Evolutionary conservation across 1,140 invertebrate species (phyloP).

Genomic region (Drosophila obscura): DNA sequence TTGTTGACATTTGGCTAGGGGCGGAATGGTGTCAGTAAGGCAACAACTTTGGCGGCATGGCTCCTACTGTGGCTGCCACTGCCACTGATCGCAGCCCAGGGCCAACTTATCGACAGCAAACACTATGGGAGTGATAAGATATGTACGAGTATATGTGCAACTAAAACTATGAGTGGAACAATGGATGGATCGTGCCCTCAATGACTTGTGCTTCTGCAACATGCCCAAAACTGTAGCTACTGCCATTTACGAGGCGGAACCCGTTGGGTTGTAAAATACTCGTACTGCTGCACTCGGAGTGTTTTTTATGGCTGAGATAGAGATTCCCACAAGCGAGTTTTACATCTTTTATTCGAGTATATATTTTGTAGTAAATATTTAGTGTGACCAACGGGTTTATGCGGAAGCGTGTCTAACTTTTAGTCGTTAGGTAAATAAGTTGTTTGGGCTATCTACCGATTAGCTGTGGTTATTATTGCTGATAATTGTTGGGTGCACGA

Average conservation of each 20-base stretch:
- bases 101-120: constrained; percentile 51
- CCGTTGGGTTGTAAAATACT: too few relatives aligned
- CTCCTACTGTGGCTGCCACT: constrained; percentile 31
- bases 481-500: neutral
- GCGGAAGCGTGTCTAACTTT: constrained; percentile 19
- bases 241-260: too few relatives aligned
- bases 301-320: too few relatives aligned
- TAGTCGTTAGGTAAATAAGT: neutral
- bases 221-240: too few relatives aligned
- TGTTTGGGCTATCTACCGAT: neutral
- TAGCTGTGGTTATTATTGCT: constrained; percentile 10
- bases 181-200: constrained; percentile 10
- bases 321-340: too few relatives aligned
- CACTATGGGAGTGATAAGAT: constrained; percentile 58
- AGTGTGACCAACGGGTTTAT: constrained; percentile 27
- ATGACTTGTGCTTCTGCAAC: constrained; percentile 4
- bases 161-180: neutral
- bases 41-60: constrained; percentile 9
- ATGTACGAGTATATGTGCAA: neutral
- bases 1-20: constrained; percentile 36
- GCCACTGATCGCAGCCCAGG: constrained; percentile 41
- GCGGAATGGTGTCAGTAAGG: constrained; percentile 44
- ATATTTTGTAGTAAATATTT: neutral
- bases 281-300: too few relatives aligned
- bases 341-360: neutral